A percentile compares a stretch with the other conserved stretches of the same genome.
These are phyloP conservation scores for Threskiornis aethiopicus DNA, from an alignment of 2,797 vertebrate genomes.

Conservation along the genomic window DNA sequence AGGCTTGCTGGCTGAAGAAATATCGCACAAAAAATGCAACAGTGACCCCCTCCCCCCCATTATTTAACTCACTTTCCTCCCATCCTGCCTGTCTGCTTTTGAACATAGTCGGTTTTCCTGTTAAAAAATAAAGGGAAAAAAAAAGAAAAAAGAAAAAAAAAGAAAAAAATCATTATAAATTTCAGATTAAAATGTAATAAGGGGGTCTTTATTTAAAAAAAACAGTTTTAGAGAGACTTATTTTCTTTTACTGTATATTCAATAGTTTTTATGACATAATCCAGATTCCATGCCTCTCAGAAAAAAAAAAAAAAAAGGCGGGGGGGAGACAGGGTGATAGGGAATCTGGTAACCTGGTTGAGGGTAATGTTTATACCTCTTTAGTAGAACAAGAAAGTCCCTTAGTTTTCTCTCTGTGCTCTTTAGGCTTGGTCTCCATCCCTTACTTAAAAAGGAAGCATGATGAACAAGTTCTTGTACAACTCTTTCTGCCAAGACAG, in stretches of 20 bases:
- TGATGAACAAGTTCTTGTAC: constrained; percentile 59
- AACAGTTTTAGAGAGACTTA: not conserved
- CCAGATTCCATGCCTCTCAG: not conserved
- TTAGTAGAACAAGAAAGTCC: not conserved
- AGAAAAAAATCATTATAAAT: not conserved
- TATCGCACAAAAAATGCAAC: not conserved
- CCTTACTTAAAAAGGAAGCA: constrained; percentile 47
- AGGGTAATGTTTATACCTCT: not conserved
- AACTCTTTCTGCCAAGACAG: constrained; percentile 64
- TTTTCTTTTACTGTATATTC: constrained; percentile 15
- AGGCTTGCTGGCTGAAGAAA: constrained; percentile 27
- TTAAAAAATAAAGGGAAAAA: not conserved
- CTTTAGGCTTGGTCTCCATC: constrained; percentile 20
- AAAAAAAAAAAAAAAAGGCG: not conserved
- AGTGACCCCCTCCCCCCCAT: not conserved
- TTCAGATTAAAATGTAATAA: not conserved
- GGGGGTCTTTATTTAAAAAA: not conserved
- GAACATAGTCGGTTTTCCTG: not conserved
- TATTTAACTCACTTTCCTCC: not conserved
- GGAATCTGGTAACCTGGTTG: not conserved
- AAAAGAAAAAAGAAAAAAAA: not conserved
- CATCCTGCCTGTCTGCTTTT: not conserved
- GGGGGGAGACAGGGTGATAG: not conserved
- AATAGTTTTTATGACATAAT: constrained; percentile 3
- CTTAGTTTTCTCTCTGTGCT: constrained; percentile 23